Conservation (phyloP, 2,113 vertebrate genomes). For the Cyphotilapia sp. region DNA sequence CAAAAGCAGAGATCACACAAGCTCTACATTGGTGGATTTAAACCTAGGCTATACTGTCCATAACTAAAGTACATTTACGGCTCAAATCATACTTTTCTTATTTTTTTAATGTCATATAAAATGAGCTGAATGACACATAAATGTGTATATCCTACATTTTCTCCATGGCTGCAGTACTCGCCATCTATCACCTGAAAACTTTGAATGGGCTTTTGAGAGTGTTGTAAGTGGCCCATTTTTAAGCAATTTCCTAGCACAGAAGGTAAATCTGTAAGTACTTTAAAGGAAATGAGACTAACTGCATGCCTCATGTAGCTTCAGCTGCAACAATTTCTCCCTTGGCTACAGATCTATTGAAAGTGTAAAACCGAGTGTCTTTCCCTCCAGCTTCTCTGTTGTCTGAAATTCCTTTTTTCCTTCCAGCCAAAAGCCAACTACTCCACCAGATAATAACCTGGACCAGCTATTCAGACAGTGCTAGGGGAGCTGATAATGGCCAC, state of each 20-base stretch:
- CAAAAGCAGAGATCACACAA: not conserved
- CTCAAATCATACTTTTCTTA: not conserved
- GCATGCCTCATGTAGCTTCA: conserved; percentile 23
- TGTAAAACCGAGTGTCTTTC: not conserved
- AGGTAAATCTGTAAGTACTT: conserved; percentile 4
- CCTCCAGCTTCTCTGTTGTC: not conserved
- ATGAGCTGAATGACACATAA: not conserved
- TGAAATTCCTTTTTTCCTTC: conserved; percentile 6
- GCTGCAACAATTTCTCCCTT: conserved; percentile 28
- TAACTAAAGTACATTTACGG: not conserved
- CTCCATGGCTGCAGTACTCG: not conserved
- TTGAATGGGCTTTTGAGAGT: not conserved
- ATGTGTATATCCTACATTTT: not conserved
- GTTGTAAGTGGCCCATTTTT: not conserved
- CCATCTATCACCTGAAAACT: not conserved
- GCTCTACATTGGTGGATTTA: not conserved
- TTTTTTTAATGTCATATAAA: not conserved
- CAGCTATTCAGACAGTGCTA: not conserved
- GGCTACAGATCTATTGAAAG: conserved; percentile 25
- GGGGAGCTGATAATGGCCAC: conserved; percentile 45
- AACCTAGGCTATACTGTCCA: not conserved
- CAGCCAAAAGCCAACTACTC: conserved; percentile 17
- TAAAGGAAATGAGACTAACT: conserved; percentile 3
- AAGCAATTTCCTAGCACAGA: conserved; percentile 3
- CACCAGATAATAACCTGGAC: conserved; percentile 44